Evolutionary conservation across 2,888 invertebrate species (phyloP).

Genomic region (Parapristionchus giblindavisi): DNA sequence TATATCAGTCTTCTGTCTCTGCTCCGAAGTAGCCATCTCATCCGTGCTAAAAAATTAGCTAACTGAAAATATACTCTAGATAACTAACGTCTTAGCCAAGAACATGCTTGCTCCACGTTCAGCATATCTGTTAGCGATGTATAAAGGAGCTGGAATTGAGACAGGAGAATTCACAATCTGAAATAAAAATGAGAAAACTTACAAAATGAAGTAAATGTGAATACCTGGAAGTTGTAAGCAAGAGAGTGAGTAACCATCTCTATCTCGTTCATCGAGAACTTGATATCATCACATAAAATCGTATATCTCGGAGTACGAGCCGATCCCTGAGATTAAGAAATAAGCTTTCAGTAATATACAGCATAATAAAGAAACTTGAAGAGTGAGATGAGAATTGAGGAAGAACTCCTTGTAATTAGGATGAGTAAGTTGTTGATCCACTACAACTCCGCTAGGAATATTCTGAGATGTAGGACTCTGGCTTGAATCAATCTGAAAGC

Average conservation of each 20-base stretch:
- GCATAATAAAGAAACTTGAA: constrained; percentile 52
- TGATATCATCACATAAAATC: constrained; percentile 57
- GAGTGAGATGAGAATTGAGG: constrained; percentile 61
- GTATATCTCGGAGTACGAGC: constrained; percentile 64
- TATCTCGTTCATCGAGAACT: constrained; percentile 51
- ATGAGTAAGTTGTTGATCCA: constrained; percentile 55
- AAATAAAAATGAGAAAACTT: constrained; percentile 38
- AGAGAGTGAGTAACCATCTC: constrained; percentile 57
- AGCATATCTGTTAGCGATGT: constrained; percentile 61
- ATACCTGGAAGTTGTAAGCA: constrained; percentile 53
- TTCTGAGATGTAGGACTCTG: constrained; percentile 53
- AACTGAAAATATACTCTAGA: neutral
- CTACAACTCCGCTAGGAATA: constrained; percentile 58
- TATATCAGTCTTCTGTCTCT: neutral
- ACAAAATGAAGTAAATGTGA: neutral
- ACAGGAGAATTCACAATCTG: constrained; percentile 60
- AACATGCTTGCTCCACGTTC: constrained; percentile 53
- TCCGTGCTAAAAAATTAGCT: neutral
- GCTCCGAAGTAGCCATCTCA: constrained; percentile 10
- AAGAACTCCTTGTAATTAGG: constrained; percentile 61
- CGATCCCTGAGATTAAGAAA: constrained; percentile 63
- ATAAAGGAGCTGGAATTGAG: constrained; percentile 62
- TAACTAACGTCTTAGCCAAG: constrained; percentile 18
- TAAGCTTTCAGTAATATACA: neutral
- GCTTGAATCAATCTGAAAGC: constrained; percentile 34